Evolutionary conservation across 1,140 invertebrate species (phyloP).

Genomic region (Drosophila asahinai): DNA sequence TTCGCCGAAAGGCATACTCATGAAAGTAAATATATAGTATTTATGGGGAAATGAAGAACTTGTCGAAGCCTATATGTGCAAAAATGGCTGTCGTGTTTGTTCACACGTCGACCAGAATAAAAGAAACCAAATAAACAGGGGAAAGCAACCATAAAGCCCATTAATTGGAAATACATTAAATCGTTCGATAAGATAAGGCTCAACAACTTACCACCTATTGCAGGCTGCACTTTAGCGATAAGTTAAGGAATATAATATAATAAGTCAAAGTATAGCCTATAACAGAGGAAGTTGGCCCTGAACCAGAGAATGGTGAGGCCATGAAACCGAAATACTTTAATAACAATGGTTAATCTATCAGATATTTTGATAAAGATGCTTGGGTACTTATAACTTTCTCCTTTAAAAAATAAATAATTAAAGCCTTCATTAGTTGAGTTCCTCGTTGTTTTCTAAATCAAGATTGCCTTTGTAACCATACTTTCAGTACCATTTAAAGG

Average conservation of each 20-base stretch:
- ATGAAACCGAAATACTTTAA: conserved; percentile 12
- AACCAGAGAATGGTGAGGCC: conserved; percentile 19
- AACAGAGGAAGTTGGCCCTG: conserved; percentile 21
- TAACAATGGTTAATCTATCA: conserved; percentile 4
- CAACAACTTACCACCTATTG: conserved; percentile 17
- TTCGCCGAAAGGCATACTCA: conserved; percentile 36
- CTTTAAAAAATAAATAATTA: too few relatives aligned
- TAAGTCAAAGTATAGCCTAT: conserved; percentile 2
- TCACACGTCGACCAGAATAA: conserved; percentile 65
- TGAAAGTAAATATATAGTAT: conserved; percentile 29
- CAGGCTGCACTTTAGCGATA: conserved; percentile 62
- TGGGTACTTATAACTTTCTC: background rate
- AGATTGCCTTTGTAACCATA: background rate
- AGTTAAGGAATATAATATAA: conserved; percentile 18
- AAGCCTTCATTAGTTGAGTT: too few relatives aligned
- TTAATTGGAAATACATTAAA: conserved; percentile 58
- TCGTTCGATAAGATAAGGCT: conserved; percentile 66
- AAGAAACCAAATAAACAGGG: conserved; percentile 40
- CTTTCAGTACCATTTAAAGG: background rate
- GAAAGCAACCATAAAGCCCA: conserved; percentile 22
- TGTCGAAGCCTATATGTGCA: conserved; percentile 14
- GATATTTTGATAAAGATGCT: background rate
- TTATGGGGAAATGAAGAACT: conserved; percentile 12
- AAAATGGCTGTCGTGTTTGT: conserved; percentile 58
- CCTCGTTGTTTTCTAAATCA: background rate